phyloP scores from a whole-genome alignment of 2,797 vertebrate species.

The Enteromius treurensis region DNA sequence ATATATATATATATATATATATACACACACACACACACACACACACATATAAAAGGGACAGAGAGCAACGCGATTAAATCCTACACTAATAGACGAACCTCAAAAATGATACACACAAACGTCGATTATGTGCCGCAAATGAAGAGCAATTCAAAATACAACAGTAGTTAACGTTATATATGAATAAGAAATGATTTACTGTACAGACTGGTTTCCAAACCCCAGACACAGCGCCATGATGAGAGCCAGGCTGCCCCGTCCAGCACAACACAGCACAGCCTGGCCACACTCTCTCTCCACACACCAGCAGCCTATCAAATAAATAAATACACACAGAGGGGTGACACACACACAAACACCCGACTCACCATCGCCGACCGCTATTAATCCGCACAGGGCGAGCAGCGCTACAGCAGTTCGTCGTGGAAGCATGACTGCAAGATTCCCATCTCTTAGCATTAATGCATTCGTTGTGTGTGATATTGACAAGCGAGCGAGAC shows the following conservation, averaged over 20 bases:
- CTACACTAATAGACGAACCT: not conserved
- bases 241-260: slow-evolving; percentile 75
- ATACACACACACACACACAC: not conserved
- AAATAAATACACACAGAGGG: slow-evolving; percentile 66
- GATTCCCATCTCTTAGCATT: slow-evolving; percentile 79
- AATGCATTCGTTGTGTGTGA: slow-evolving; percentile 71
- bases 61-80: not conserved
- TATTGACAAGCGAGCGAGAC: slow-evolving; percentile 70
- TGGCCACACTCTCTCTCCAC: slow-evolving; percentile 42
- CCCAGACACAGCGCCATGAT: slow-evolving; percentile 75
- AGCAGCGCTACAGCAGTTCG: slow-evolving; percentile 67
- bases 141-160: not conserved
- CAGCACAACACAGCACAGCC: slow-evolving; percentile 62
- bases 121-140: not conserved
- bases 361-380: slow-evolving; percentile 76
- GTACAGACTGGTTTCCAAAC: slow-evolving; percentile 62
- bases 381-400: slow-evolving; percentile 70
- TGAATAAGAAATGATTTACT: slow-evolving; percentile 28
- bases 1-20: too few species aligned
- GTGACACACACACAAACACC: slow-evolving; percentile 58
- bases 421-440: slow-evolving; percentile 76
- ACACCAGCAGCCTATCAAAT: slow-evolving; percentile 45
- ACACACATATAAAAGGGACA: not conserved
- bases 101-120: not conserved
- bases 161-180: not conserved